Percentiles rank a stretch among this genome's conserved stretches.
Conservation (phyloP, 2,797 vertebrate species). For the Varecia variegata region DNA sequence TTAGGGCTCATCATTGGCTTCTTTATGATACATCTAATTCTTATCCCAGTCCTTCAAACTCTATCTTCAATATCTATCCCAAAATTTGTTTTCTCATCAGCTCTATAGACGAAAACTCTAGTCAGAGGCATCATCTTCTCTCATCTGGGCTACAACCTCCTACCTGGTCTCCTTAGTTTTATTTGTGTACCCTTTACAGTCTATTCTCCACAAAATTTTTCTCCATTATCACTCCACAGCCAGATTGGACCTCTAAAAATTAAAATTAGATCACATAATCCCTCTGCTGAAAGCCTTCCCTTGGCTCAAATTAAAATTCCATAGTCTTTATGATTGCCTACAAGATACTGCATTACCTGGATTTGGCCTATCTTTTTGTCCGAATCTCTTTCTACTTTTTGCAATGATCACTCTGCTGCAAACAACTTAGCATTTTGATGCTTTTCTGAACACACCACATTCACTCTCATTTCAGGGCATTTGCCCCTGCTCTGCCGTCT, state of each 20-base stretch:
- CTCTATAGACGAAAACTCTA: not conserved
- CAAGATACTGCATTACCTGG: rapidly evolving
- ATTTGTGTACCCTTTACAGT: not conserved
- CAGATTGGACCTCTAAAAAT: not conserved
- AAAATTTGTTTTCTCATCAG: not conserved
- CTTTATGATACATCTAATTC: not conserved
- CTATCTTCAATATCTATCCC: not conserved
- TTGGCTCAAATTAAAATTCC: not conserved
- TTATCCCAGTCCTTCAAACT: not conserved
- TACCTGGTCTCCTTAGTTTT: not conserved
- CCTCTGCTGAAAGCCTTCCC: not conserved
- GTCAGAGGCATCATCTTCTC: not conserved
- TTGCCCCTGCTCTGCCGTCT: rapidly evolving
- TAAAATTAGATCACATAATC: not conserved
- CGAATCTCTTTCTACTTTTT: not conserved
- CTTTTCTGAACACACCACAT: not conserved
- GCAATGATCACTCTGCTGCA: not conserved
- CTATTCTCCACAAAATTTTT: not conserved
- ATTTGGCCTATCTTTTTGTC: not conserved
- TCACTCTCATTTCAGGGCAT: not conserved
- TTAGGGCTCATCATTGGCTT: not conserved
- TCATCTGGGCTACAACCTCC: not conserved
- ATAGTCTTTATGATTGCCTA: not conserved
- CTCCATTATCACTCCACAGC: not conserved
- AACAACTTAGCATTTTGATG: not conserved